Evolutionary conservation across 2,888 invertebrate genomes (phyloP).

Genomic region (Amphimallon solstitiale): DNA sequence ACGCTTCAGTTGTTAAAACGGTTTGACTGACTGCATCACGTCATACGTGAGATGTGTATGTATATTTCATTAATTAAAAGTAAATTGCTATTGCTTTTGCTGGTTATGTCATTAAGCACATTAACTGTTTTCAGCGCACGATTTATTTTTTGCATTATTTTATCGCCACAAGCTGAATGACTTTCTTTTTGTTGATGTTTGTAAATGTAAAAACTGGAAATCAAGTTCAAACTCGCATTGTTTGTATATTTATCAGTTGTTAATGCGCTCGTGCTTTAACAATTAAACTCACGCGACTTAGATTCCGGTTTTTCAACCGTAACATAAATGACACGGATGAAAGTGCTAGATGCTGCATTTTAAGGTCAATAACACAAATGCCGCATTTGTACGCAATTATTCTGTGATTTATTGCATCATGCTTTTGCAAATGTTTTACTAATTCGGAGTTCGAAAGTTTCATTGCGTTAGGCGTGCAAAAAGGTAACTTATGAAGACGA

Average conservation of each 20-base stretch:
- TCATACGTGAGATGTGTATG: conserved; percentile 58
- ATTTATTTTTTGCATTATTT: background rate
- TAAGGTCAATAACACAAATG: conserved; percentile 15
- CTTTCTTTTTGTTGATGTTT: conserved; percentile 1
- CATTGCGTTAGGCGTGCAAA: background rate
- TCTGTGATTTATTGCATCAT: background rate
- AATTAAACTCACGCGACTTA: background rate
- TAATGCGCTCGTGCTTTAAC: background rate
- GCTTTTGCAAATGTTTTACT: background rate
- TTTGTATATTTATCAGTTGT: background rate
- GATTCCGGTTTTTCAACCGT: background rate
- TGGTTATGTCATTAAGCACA: background rate
- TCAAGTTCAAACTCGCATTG: background rate
- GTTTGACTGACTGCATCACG: conserved; percentile 48
- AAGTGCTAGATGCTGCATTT: background rate
- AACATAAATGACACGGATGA: background rate
- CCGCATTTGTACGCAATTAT: background rate
- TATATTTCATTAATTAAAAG: conserved; percentile 43
- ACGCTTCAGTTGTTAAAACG: conserved; percentile 48
- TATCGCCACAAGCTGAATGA: background rate
- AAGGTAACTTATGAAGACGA: background rate
- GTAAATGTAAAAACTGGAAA: background rate
- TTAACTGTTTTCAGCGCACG: conserved; percentile 2
- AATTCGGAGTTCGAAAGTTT: background rate
- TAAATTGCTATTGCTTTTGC: background rate